Base-by-base conservation (phyloP, 2,888 invertebrate genomes). In the Spicauda simplicius region DNA sequence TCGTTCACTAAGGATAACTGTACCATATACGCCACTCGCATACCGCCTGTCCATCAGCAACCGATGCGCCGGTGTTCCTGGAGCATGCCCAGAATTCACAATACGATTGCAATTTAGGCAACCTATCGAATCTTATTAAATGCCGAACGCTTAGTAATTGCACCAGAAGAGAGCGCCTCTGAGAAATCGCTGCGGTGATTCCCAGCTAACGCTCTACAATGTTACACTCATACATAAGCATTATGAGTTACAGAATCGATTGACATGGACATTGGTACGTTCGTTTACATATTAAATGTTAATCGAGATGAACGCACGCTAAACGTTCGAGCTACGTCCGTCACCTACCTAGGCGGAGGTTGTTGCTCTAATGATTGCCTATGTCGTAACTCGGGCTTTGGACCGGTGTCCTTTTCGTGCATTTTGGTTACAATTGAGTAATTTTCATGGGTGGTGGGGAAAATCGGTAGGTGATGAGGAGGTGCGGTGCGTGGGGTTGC, bases 1-100 rank as follows among this genome's bases (percentile, higher is more conserved):
- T 93, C 93, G 86, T 91, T 91, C 83, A 86, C 88, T 90, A 92
- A 93, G 93, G 92, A 93, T 93, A 93, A 92, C 92, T 90, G 92
- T 92, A 90, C 86, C 85, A 86, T 80, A 73, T 74, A 74, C 76
- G 74, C 75, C 75, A 77, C 75, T 70, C 69, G 69, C 73, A 69
- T 73, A 72, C 73, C 60, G 68, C 72, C 54, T 20, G 56, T 59
- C 80, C 82, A 83, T 84, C 66, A 58, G 76, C 80, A 80, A 79
- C 76, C 74, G 81, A 72, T 76, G 77, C 78, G 71, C 74, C 72
- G 8, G 33, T 8, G 79, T 84, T 85, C 85, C 88, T 80, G 78
- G 76, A 79, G 77, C 81, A 78, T 82, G 84, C 75, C 63, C 70
- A 67, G 85, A 85, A 87, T 90, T 84, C 79, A 75, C 79, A 85